Conservation (phyloP, 1,140 invertebrate species). For the Dinoponera quadriceps region DNA sequence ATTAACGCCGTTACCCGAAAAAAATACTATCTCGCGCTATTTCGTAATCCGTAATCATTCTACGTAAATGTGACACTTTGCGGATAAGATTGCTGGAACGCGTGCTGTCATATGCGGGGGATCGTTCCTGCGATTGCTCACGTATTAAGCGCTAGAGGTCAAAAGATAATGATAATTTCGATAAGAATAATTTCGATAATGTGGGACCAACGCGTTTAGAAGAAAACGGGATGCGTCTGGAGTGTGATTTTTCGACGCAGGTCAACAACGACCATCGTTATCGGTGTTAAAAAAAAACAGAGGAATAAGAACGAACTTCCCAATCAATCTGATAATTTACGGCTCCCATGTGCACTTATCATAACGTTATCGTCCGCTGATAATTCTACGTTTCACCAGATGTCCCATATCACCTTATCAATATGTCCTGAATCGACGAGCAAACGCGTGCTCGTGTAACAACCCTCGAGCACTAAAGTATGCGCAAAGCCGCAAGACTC, state of each 20-base stretch:
- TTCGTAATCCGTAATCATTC: slow-evolving; percentile 12
- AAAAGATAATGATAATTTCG: slow-evolving; percentile 2
- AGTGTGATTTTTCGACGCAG: slow-evolving; percentile 12
- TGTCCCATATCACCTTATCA: background rate
- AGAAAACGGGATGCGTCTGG: background rate
- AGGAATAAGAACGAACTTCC: background rate
- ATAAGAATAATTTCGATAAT: slow-evolving; percentile 9
- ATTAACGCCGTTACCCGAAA: background rate
- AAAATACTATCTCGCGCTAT: background rate
- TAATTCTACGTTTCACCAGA: slow-evolving; percentile 5
- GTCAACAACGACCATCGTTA: slow-evolving; percentile 1
- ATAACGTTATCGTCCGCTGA: slow-evolving; percentile 2
- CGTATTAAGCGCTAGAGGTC: background rate
- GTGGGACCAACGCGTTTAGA: background rate
- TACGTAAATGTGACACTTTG: background rate
- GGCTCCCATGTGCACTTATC: background rate
- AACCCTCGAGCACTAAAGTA: background rate
- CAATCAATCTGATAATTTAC: background rate
- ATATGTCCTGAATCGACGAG: background rate
- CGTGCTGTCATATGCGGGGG: no score
- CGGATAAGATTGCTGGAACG: slow-evolving; percentile 14
- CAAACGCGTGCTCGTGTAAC: background rate
- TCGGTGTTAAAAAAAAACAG: slow-evolving; percentile 1
- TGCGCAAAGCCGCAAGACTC: no score
- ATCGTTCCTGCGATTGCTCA: background rate